Evolutionary conservation across 2,797 vertebrate genomes (phyloP).

Genomic region (Syncerus caffer): DNA sequence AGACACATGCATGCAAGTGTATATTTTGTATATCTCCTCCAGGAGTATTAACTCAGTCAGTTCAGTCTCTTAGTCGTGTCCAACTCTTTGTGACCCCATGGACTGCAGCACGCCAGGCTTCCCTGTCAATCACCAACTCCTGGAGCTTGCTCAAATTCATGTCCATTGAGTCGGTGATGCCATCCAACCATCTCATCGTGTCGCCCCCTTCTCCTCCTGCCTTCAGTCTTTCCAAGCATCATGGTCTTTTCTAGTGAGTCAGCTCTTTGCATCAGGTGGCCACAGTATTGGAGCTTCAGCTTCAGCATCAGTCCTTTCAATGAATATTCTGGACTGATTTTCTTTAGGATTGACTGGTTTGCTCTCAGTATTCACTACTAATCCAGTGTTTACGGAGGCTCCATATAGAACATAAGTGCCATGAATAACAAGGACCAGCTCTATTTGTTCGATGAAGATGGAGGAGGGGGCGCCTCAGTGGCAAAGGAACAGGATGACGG

Average conservation of each 20-base stretch:
- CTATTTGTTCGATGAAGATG: neutral
- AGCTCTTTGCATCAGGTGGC: neutral
- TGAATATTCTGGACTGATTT: neutral
- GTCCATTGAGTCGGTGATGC: neutral
- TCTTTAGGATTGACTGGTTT: neutral
- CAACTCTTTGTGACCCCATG: neutral
- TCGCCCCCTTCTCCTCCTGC: neutral
- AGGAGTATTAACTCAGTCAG: neutral
- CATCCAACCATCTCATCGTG: neutral
- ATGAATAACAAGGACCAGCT: fast-evolving
- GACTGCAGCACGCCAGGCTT: neutral
- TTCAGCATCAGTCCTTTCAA: neutral
- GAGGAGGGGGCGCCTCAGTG: neutral
- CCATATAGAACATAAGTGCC: fast-evolving
- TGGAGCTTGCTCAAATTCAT: neutral
- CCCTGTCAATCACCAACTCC: neutral
- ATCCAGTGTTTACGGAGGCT: neutral
- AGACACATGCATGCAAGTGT: neutral
- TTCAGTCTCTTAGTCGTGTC: neutral
- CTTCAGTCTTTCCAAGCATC: neutral
- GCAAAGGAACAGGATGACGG: fast-evolving
- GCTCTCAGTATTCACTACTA: neutral
- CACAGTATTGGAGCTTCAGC: neutral
- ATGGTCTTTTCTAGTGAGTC: neutral
- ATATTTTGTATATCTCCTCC: neutral